Base-by-base conservation (phyloP, 1,140 invertebrate genomes). In the Metopolophium dirhodum region DNA sequence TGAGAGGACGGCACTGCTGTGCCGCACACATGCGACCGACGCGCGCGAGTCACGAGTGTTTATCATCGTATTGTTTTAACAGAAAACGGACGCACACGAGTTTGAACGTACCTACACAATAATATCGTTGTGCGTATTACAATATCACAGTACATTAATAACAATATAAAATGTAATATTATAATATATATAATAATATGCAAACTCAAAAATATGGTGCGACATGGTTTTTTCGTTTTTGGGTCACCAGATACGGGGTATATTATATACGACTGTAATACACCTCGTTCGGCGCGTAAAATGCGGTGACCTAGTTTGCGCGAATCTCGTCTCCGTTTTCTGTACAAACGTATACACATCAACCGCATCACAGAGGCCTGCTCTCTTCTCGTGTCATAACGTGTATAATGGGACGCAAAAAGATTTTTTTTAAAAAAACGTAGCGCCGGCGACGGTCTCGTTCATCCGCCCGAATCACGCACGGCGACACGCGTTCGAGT, bases 291-390 rank as follows among this genome's bases (percentile, higher is more conserved):
- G n/a, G n/a, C 8, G 87, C 35, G n/a, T 37, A 37, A 54, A 54
- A 89, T 37, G n/a, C n/a, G 4, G 4, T 89, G 87, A 89, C 87
- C 87, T 89, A 89, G 49, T 89, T 89, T 37, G 47, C 7, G 47
- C 7, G 35, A 89, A 89, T 54, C 11, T 54, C 49, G 49, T 37
- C 49, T 51, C 49, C n/a, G 37, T 51, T 89, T 54, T 37, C 37
- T 88, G 49, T 20, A 49, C 8, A 47, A 26, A n/a, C 85, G 41
- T 30, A 20, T 35, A 51, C 20, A 85, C 41, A 45, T 14, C 83
- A 26, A 41, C 37, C n/a, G 6, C n/a, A 77, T 18, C 57, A 30
- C 57, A 20, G 22, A 82, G 41, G 2, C 77, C 77, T 37, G 77
- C 35, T 37, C 82, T 83, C 7, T 37, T 41, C 7, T 35, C 8